Evolutionary conservation across 2,113 vertebrate species (phyloP).

Genomic region (Holacanthus passer): DNA sequence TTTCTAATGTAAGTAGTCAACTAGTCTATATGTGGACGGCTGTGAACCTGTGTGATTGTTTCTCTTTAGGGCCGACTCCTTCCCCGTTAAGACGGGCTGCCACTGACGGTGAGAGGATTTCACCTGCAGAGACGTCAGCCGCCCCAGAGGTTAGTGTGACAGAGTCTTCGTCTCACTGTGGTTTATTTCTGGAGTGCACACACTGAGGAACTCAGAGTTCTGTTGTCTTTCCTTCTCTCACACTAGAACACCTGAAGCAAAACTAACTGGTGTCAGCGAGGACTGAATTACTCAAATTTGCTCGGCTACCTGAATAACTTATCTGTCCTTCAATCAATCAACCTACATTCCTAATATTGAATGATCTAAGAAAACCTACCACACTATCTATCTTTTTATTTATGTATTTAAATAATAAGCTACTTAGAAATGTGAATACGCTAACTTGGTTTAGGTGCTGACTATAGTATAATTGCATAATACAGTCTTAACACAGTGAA

Average conservation of each 20-base stretch:
- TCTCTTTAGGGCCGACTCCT: background rate
- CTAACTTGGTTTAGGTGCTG: slow-evolving; percentile 10
- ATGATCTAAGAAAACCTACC: background rate
- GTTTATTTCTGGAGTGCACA: slow-evolving; percentile 46
- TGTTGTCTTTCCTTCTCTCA: background rate
- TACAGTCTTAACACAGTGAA: slow-evolving; percentile 50
- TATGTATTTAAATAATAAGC: background rate
- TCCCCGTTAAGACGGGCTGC: background rate
- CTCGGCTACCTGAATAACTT: too few relatives aligned
- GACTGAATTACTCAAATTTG: background rate
- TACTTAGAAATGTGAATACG: background rate
- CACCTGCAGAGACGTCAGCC: slow-evolving; percentile 31
- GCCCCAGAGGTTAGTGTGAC: slow-evolving; percentile 54
- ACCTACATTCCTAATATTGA: background rate
- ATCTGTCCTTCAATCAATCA: background rate
- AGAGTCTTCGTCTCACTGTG: slow-evolving; percentile 17
- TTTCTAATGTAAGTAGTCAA: background rate
- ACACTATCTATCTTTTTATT: background rate
- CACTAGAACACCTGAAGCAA: background rate
- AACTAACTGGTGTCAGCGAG: background rate
- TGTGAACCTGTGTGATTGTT: background rate
- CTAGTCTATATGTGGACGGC: slow-evolving; percentile 7
- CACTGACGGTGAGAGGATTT: slow-evolving; percentile 44
- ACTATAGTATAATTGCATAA: slow-evolving; percentile 33
- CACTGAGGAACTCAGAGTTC: slow-evolving; percentile 16